A percentile compares a stretch with the other conserved stretches of the same genome.
Conservation (phyloP, 2,797 vertebrate species). For the Apogon talboti region DNA sequence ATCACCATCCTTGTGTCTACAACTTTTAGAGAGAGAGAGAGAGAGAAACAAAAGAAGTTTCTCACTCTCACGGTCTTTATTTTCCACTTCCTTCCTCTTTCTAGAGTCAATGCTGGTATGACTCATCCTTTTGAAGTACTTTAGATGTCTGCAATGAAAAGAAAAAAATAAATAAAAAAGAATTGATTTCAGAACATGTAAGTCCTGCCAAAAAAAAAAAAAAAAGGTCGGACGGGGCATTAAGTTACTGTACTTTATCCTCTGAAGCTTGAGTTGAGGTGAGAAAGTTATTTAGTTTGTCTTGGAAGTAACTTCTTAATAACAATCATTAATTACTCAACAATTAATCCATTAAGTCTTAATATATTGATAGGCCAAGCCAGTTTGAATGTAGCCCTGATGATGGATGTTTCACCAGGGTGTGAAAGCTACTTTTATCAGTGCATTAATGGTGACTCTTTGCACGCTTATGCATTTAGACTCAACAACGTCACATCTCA, state of each 20-base stretch:
- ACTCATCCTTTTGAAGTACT: constrained; percentile 14
- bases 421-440: not conserved
- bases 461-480: no score
- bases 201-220: not conserved
- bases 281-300: constrained; percentile 12
- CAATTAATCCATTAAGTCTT: no score
- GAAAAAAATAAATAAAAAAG: not conserved
- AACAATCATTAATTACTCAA: no score
- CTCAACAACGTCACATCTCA: no score
- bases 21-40: not conserved
- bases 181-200: constrained; percentile 16
- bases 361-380: no score
- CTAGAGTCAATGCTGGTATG: constrained; percentile 34
- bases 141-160: constrained; percentile 12
- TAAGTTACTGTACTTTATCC: no score
- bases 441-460: not conserved
- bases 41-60: not conserved
- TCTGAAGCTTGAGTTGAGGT: constrained; percentile 25
- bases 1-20: constrained; percentile 12
- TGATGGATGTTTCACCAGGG: not conserved
- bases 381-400: no score
- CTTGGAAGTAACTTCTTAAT: constrained; percentile 29
- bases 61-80: constrained; percentile 29
- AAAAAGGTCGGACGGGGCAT: no score
- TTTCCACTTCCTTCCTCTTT: constrained; percentile 22